Conservation (phyloP, 2,888 invertebrate genomes). For the Mimumesa dahlbomi region DNA sequence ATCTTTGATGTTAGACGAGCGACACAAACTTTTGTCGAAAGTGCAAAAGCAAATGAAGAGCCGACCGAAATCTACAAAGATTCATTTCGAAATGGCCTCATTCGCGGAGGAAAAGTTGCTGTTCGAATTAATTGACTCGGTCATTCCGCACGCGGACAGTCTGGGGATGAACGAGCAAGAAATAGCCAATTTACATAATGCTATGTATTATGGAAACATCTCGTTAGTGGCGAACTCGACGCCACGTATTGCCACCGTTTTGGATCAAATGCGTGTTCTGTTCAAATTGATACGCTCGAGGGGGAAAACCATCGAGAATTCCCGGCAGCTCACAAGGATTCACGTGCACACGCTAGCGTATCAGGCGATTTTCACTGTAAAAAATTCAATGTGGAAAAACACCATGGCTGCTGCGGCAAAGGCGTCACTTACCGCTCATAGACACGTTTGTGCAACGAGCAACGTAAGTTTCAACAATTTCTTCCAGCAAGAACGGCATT, state of each 20-base stretch:
- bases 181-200: constrained; percentile 87
- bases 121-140: constrained; percentile 84
- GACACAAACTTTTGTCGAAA: constrained; percentile 84
- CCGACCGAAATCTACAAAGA: constrained; percentile 83
- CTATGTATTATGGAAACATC: constrained; percentile 86
- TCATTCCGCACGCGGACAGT: constrained; percentile 89
- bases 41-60: constrained; percentile 86
- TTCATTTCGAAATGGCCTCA: constrained; percentile 94
- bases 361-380: constrained; percentile 89
- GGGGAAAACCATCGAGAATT: constrained; percentile 79
- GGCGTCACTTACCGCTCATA: constrained; percentile 90
- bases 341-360: constrained; percentile 94
- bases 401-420: constrained; percentile 90
- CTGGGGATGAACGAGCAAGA: constrained; percentile 95
- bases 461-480: no score
- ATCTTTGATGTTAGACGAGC: constrained; percentile 82
- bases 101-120: constrained; percentile 88
- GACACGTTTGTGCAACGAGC: constrained; percentile 89
- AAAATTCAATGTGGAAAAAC: constrained; percentile 88
- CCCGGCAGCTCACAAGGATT: constrained; percentile 86
- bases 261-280: constrained; percentile 90
- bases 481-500: no score
- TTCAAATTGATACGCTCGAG: constrained; percentile 82
- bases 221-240: constrained; percentile 89
- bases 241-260: constrained; percentile 89